These are phyloP conservation scores for Diarsia dahlii DNA, from an alignment of 2,888 invertebrate species.

Conservation along the genomic window DNA sequence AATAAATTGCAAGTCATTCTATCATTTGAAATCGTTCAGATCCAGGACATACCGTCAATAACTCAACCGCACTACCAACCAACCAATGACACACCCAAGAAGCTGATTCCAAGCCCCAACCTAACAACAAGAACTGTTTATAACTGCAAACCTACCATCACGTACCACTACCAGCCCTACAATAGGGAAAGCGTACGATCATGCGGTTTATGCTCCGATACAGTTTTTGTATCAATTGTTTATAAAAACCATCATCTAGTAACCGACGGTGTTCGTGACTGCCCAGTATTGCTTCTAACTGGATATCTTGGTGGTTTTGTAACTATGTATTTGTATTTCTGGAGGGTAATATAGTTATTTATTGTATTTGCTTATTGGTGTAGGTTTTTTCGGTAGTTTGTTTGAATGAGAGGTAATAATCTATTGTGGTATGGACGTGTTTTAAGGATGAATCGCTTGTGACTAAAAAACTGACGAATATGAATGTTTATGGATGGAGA, in stretches of 20 bases:
- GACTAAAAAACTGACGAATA: too few relatives aligned
- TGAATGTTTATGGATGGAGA: too few relatives aligned
- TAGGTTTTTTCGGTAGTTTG: constrained; percentile 9
- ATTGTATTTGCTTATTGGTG: constrained; percentile 31
- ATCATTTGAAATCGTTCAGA: background rate
- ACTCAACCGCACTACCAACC: background rate
- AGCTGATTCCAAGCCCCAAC: constrained; percentile 29
- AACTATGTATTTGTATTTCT: constrained; percentile 15
- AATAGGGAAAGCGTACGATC: constrained; percentile 77
- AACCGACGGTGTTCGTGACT: constrained; percentile 83
- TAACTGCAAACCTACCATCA: constrained; percentile 62
- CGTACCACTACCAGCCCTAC: constrained; percentile 61
- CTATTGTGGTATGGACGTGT: too few relatives aligned
- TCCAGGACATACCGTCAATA: background rate
- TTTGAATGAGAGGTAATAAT: background rate
- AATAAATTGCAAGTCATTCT: background rate
- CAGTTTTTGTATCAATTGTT: constrained; percentile 81
- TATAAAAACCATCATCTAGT: constrained; percentile 82
- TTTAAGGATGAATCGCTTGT: too few relatives aligned
- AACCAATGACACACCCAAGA: constrained; percentile 13
- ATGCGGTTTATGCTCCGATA: constrained; percentile 83
- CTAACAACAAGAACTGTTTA: constrained; percentile 43
- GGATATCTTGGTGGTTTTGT: constrained; percentile 60
- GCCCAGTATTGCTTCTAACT: constrained; percentile 73
- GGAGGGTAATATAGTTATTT: constrained; percentile 46